phyloP scores from a whole-genome alignment of 30 jellyfish, hydroid and myxozoan genomes.

The Cassiopea andromeda region DNA sequence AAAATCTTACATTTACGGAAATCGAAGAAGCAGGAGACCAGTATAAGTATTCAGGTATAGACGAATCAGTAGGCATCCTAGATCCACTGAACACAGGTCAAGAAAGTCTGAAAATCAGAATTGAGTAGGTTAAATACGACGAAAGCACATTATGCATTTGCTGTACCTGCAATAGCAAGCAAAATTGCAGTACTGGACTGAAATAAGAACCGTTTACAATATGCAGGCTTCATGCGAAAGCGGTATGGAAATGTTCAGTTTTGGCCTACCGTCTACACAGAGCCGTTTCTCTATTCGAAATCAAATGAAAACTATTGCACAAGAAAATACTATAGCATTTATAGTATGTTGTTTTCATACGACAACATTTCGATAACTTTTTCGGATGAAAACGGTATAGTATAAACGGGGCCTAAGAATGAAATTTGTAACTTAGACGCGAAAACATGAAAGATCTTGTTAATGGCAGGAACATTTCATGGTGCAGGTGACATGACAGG shows the following conservation, averaged over 20 bases:
- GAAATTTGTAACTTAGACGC: background rate
- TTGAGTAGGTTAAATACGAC: background rate
- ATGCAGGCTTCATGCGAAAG: too few species aligned
- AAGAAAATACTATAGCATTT: too few species aligned
- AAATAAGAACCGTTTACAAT: too few species aligned
- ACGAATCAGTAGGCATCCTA: background rate
- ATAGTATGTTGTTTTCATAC: too few species aligned
- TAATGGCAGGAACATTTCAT: constrained; percentile 1
- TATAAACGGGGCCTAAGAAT: too few species aligned
- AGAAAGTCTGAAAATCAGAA: background rate
- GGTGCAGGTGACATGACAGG: constrained; percentile 5
- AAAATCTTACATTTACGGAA: background rate
- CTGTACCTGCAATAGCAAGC: background rate
- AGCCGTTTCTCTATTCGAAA: too few species aligned
- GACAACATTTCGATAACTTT: too few species aligned
- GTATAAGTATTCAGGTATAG: constrained; percentile 4
- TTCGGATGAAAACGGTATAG: too few species aligned
- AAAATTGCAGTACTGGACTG: background rate
- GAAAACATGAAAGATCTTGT: background rate
- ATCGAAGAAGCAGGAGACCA: background rate
- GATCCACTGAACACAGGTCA: background rate
- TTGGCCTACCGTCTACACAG: too few species aligned
- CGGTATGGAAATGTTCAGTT: too few species aligned
- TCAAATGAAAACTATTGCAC: too few species aligned
- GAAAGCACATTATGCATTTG: background rate